Evolutionary conservation across 2,797 vertebrate genomes (phyloP).

Genomic region (Carduelis carduelis): DNA sequence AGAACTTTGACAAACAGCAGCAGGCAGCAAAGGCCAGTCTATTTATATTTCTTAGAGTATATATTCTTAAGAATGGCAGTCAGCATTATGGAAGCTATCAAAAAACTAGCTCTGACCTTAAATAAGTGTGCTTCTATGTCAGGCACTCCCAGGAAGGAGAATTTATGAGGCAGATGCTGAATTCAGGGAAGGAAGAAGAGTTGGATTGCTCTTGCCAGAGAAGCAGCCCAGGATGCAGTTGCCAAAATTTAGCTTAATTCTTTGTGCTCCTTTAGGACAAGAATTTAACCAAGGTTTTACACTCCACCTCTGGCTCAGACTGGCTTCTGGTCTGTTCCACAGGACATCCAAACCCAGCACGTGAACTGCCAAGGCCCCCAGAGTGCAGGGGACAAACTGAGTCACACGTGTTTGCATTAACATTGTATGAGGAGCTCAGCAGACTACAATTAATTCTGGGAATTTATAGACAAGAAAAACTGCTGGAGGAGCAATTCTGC

Average conservation of each 20-base stretch:
- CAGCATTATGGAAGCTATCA: constrained; percentile 51
- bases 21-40: constrained; percentile 28
- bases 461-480: background rate
- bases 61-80: constrained; percentile 33
- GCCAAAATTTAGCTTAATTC: background rate
- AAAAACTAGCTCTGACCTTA: constrained; percentile 41
- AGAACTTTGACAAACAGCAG: background rate
- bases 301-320: rapidly evolving
- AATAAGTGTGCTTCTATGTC: background rate
- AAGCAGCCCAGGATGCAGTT: background rate
- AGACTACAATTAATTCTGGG: background rate
- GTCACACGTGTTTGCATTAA: rapidly evolving
- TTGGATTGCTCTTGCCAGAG: background rate
- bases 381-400: background rate
- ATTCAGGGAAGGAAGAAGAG: background rate
- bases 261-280: background rate
- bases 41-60: constrained; percentile 28
- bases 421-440: background rate
- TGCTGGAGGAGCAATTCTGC: background rate
- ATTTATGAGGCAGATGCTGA: constrained; percentile 9
- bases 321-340: background rate
- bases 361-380: rapidly evolving
- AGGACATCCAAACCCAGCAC: background rate
- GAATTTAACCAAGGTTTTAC: background rate
- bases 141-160: background rate